Evolutionary conservation across 2,797 vertebrate species (phyloP).

Genomic region (Anolis apletophallus): DNA sequence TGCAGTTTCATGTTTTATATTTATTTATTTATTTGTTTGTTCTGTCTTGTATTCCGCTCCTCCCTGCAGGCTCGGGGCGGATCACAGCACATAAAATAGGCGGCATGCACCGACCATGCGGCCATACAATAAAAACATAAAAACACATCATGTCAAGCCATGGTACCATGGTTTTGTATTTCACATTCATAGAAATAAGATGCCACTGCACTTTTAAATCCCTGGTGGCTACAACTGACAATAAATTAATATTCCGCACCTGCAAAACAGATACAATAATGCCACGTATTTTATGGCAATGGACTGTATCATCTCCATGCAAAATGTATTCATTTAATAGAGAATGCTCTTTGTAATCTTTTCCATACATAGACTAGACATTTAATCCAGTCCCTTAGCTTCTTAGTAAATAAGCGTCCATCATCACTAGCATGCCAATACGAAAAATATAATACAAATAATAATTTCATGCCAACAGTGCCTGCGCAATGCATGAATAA

Average conservation of each 20-base stretch:
- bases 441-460: not conserved
- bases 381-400: not conserved
- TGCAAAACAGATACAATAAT: too few relatives aligned
- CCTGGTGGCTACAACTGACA: not conserved
- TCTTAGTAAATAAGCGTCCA: not conserved
- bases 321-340: not conserved
- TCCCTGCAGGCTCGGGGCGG: too few relatives aligned
- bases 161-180: not conserved
- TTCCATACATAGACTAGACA: not conserved
- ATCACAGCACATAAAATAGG: too few relatives aligned
- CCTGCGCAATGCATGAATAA: too few relatives aligned
- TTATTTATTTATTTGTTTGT: too few relatives aligned
- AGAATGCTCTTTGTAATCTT: not conserved
- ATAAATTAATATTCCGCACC: not conserved
- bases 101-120: too few relatives aligned
- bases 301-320: not conserved
- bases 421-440: not conserved
- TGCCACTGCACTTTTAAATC: not conserved
- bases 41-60: too few relatives aligned
- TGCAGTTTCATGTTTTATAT: not conserved
- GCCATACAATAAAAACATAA: too few relatives aligned
- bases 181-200: not conserved
- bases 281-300: not conserved
- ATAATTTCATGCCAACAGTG: not conserved
- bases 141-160: not conserved